A percentile compares a stretch with the other conserved stretches of the same genome.
Conservation (phyloP, 2,888 invertebrate genomes). For the Apamea crenata region DNA sequence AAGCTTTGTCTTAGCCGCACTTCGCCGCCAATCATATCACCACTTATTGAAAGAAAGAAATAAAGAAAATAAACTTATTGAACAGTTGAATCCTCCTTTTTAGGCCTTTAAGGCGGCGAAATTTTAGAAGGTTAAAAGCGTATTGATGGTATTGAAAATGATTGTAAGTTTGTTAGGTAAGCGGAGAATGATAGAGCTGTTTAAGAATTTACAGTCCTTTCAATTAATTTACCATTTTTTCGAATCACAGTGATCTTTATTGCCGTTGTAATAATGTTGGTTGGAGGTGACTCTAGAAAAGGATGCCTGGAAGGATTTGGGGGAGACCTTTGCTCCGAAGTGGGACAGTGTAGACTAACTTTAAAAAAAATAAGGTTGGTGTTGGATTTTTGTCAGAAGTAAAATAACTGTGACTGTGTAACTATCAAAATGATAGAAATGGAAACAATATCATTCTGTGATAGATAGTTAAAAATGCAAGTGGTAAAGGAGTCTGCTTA, state of each 20-base stretch:
- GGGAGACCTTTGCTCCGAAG: no score
- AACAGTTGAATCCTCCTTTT: constrained; percentile 51
- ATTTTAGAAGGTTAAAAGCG: constrained; percentile 12
- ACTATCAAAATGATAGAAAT: no score
- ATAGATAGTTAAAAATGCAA: no score
- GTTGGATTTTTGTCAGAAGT: no score
- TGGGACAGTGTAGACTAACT: no score
- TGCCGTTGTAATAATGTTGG: no score
- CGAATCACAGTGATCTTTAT: background rate
- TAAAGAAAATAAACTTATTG: constrained; percentile 28
- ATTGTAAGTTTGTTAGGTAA: background rate
- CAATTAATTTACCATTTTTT: background rate
- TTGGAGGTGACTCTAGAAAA: no score
- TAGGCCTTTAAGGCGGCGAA: constrained; percentile 41
- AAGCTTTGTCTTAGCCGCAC: constrained; percentile 79
- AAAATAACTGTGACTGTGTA: no score
- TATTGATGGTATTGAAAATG: constrained; percentile 12
- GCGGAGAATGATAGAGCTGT: background rate
- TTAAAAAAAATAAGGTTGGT: no score
- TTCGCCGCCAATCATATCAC: constrained; percentile 81
- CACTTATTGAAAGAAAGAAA: constrained; percentile 51
- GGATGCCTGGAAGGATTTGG: no score
- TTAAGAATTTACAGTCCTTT: background rate
- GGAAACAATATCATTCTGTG: background rate
- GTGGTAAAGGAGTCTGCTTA: background rate